Base-by-base conservation (phyloP, 1,140 invertebrate genomes). In the Nephotettix cincticeps region DNA sequence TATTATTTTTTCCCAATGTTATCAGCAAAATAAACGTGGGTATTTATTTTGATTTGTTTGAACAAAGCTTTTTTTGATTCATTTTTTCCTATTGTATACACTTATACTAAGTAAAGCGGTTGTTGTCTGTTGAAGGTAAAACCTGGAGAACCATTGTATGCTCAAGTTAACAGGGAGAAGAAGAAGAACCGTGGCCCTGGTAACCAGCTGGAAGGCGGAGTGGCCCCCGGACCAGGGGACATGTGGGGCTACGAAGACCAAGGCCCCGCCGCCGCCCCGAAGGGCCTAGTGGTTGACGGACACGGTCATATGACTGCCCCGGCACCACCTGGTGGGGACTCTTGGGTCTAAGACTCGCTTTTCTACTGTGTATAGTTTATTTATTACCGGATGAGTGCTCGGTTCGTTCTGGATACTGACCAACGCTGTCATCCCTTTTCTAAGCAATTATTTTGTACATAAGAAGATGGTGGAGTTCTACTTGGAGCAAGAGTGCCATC, bases 121-220 rank as follows among this genome's bases (percentile, higher is more conserved):
- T n/a, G n/a, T n/a, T n/a, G n/a, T n/a, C n/a, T 71, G 28, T 29
- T 85, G 78, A 81, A 86, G 82, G 83, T 84, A 75, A 85, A 86
- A 81, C 83, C 86, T 74, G 86, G 85, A 76, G 90, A 91, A 82
- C 90, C 90, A 75, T 83, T 92, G 45, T 92, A 92, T 82, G 90
- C 90, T 79, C 90, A 92, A 85, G 90, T 92, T 75, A 91, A 92
- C 80, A 86, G 90, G 81, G 90, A 91, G 79, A 91, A 90, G 83
- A 91, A 91, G 80, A 88, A 89, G 77, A 89, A 88, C 79, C 76
- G 78, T 72, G 78, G 51, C 28, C 32, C 51, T 4, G 81, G 88
- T 88, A 77, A 89, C 87, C 79, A 84, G 88, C 70, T 87, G 87
- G 77, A 84, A 82, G 77, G 84, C 84, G 77, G 79, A 83, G 77